Evolutionary conservation across 2,797 vertebrate genomes (phyloP).

Genomic region (Falco cherrug): DNA sequence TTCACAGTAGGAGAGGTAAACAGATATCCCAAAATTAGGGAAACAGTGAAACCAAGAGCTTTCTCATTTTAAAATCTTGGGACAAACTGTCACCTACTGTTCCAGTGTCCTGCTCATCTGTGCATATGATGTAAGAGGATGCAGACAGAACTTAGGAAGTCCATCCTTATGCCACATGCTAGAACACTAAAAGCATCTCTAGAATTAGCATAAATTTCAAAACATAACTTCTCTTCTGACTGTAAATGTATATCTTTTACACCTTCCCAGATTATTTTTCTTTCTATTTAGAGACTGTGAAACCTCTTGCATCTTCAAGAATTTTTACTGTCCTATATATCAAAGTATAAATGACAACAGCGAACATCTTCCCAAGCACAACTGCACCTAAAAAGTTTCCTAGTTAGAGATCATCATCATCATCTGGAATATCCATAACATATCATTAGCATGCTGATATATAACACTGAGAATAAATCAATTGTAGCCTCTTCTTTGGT

Average conservation of each 20-base stretch:
- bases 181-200: not conserved
- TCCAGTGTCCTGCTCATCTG: not conserved
- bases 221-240: not conserved
- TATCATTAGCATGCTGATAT: not conserved
- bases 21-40: not conserved
- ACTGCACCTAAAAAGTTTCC: not conserved
- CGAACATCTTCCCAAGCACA: not conserved
- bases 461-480: slow-evolving; percentile 16
- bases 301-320: not conserved
- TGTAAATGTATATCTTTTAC: not conserved
- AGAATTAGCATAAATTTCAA: not conserved
- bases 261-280: not conserved
- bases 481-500: not conserved
- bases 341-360: not conserved
- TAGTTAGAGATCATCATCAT: slow-evolving; percentile 1
- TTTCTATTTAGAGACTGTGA: not conserved
- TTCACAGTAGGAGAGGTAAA: not conserved
- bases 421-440: not conserved
- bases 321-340: slow-evolving; percentile 17
- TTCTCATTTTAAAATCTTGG: not conserved
- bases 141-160: not conserved
- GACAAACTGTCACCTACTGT: not conserved
- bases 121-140: not conserved
- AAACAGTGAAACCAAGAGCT: not conserved
- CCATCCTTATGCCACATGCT: not conserved